These are phyloP conservation scores for Trinectes maculatus DNA, from an alignment of 2,113 vertebrate species.

Conservation along the genomic window DNA sequence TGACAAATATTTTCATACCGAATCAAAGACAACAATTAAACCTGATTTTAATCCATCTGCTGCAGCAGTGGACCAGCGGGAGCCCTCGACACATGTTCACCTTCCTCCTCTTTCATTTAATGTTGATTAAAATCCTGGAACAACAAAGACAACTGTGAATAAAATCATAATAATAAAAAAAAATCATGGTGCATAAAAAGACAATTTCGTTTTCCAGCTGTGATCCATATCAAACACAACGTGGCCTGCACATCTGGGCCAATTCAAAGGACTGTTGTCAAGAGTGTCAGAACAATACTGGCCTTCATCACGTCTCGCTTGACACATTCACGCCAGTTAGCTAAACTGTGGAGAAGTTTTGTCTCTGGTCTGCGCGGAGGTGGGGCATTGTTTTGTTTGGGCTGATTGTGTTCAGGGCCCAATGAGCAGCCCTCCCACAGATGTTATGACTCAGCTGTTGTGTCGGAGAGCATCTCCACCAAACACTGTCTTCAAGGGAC, in stretches of 20 bases:
- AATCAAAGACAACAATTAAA: conserved; percentile 36
- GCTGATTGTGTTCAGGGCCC: conserved; percentile 59
- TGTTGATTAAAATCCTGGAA: conserved; percentile 6
- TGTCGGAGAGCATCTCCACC: not conserved
- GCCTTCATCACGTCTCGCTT: conserved; percentile 59
- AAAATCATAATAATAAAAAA: not conserved
- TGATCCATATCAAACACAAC: conserved; percentile 36
- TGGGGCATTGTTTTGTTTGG: conserved; percentile 61
- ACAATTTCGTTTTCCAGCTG: conserved; percentile 34
- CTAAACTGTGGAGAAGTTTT: conserved; percentile 44
- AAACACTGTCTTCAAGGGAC: conserved; percentile 15
- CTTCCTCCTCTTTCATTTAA: conserved; percentile 24
- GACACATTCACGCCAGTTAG: conserved; percentile 49
- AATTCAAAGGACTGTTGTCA: conserved; percentile 70
- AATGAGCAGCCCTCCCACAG: conserved; percentile 30
- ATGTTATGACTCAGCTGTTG: conserved; percentile 47
- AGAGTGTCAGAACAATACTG: conserved; percentile 57
- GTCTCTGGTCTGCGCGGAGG: conserved; percentile 32
- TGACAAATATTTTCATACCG: conserved; percentile 42
- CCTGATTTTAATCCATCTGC: conserved; percentile 26
- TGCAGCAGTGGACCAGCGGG: not conserved
- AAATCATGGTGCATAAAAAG: conserved; percentile 12
- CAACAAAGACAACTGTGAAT: conserved; percentile 4
- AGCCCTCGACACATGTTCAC: conserved; percentile 32
- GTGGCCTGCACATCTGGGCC: conserved; percentile 51